Percentiles rank a stretch among this genome's conserved stretches.
Conservation (phyloP, 64 coral and sea anemone genomes). For the Catalaphyllia jardinei region DNA sequence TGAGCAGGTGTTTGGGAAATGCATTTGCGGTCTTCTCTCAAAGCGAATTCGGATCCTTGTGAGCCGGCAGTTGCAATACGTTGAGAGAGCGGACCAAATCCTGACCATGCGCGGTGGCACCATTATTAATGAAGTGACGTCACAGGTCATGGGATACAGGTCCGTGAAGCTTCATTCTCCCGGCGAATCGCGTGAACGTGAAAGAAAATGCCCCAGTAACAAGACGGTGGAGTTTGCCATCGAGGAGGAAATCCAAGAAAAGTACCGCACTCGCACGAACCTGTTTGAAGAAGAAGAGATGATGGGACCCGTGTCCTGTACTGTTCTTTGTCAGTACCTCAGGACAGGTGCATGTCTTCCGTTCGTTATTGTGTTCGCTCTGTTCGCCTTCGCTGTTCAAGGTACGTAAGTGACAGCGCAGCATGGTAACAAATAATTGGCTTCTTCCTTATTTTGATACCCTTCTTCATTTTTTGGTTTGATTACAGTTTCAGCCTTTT, state of each 20-base stretch:
- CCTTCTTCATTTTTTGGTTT: no score
- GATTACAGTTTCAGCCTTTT: no score
- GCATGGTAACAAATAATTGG: neutral
- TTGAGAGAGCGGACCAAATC: conserved; percentile 65
- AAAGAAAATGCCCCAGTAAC: conserved; percentile 4
- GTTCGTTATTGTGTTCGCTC: conserved; percentile 25
- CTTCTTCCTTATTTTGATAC: neutral
- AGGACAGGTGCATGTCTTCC: conserved; percentile 39
- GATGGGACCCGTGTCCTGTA: conserved; percentile 29
- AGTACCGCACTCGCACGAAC: conserved; percentile 28
- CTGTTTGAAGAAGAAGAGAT: conserved; percentile 45
- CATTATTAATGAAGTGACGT: conserved; percentile 66
- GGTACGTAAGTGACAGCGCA: conserved; percentile 6
- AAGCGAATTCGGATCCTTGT: conserved; percentile 63
- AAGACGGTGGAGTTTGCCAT: conserved; percentile 33
- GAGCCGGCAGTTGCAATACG: conserved; percentile 65
- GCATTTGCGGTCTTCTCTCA: conserved; percentile 57
- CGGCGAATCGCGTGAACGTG: neutral
- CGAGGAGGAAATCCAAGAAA: conserved; percentile 20
- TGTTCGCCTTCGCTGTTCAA: conserved; percentile 48
- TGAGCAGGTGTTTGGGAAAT: conserved; percentile 62
- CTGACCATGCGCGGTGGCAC: conserved; percentile 68
- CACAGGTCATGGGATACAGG: conserved; percentile 64
- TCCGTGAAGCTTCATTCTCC: conserved; percentile 60
- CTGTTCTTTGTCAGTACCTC: conserved; percentile 50